Evolutionary conservation across 2,888 invertebrate species (phyloP).

Genomic region (Pollenia griseotomentosa): DNA sequence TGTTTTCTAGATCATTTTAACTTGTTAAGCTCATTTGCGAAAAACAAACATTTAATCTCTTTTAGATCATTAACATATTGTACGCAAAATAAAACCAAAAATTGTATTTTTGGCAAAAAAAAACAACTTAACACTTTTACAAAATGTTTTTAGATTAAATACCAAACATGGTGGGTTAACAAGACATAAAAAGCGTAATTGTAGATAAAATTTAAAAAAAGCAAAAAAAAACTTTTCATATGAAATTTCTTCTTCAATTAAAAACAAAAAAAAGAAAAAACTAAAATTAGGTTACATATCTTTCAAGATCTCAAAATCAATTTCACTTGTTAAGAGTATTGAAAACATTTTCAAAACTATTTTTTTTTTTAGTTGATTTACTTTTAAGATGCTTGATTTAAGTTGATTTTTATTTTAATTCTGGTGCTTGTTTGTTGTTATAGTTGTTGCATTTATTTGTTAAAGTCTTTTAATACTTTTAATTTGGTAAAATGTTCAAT

Average conservation of each 20-base stretch:
- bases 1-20: constrained; percentile 68
- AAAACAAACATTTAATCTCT: constrained; percentile 65
- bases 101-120: constrained; percentile 30
- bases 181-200: constrained; percentile 69
- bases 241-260: constrained; percentile 38
- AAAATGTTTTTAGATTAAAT: constrained; percentile 70
- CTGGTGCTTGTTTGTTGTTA: not conserved
- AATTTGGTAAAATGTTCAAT: constrained; percentile 65
- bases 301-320: constrained; percentile 49
- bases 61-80: constrained; percentile 72
- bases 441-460: constrained; percentile 35
- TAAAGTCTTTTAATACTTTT: constrained; percentile 55
- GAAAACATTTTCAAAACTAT: constrained; percentile 19
- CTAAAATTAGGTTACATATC: constrained; percentile 62
- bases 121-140: constrained; percentile 43
- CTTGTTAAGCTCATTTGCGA: constrained; percentile 71
- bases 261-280: not conserved
- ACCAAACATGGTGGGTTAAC: constrained; percentile 73
- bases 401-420: constrained; percentile 21
- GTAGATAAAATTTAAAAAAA: constrained; percentile 54
- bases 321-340: constrained; percentile 63
- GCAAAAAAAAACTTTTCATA: constrained; percentile 10
- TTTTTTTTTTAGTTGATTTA: constrained; percentile 1
- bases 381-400: constrained; percentile 51
- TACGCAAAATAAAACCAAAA: constrained; percentile 54